These are phyloP conservation scores for Eriocheir sinensis DNA, from an alignment of 1,140 invertebrate genomes.

Conservation along the genomic window DNA sequence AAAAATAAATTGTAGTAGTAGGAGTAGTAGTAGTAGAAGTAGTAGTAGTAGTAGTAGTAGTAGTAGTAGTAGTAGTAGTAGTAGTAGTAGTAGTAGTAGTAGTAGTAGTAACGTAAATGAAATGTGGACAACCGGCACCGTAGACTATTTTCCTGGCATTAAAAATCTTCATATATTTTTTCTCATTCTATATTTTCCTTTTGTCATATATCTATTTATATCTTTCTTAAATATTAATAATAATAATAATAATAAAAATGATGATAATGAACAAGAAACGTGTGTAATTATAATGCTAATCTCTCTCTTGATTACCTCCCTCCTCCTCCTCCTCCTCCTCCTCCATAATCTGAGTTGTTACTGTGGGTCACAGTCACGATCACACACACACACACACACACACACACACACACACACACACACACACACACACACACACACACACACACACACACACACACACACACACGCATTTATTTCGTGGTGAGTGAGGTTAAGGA, in stretches of 20 bases:
- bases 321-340: too few species aligned
- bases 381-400: conserved; percentile 22
- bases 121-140: too few species aligned
- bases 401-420: conserved; percentile 20
- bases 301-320: conserved; percentile 3
- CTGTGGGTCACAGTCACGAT: neutral
- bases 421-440: conserved; percentile 9
- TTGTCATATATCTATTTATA: too few species aligned
- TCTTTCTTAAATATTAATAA: too few species aligned
- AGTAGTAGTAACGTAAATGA: neutral
- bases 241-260: neutral
- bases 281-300: neutral
- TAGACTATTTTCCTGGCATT: too few species aligned
- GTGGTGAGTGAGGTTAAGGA: too few species aligned
- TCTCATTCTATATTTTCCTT: too few species aligned
- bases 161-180: neutral
- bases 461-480: neutral
- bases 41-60: conserved; percentile 48
- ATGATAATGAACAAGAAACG: neutral
- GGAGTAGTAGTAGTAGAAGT: conserved; percentile 39
- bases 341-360: neutral
- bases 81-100: conserved; percentile 46
- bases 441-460: conserved; percentile 22
- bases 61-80: conserved; percentile 43
- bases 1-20: neutral